A percentile compares a stretch with the other conserved stretches of the same genome.
Conservation (phyloP, 2,888 invertebrate genomes). For the Dolichopus griseipennis region DNA sequence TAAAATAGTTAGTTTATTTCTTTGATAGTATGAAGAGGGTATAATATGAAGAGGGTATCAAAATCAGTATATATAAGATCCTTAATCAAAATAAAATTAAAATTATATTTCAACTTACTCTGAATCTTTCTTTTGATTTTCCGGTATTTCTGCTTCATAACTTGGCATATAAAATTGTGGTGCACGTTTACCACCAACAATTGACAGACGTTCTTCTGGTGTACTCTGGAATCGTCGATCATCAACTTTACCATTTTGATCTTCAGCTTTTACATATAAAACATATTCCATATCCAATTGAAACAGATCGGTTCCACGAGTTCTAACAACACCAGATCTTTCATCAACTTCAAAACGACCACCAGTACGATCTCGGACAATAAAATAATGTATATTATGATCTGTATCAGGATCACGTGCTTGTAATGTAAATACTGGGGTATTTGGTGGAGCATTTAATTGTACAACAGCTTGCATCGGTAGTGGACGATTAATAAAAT, state of each 20-base stretch:
- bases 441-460: constrained; percentile 88
- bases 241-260: constrained; percentile 86
- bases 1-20: background rate
- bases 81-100: no score
- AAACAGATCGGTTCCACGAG: constrained; percentile 82
- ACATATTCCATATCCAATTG: constrained; percentile 95
- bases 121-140: constrained; percentile 93
- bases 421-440: constrained; percentile 93
- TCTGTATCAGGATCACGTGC: constrained; percentile 95
- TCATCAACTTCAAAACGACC: constrained; percentile 78
- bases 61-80: no score
- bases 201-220: constrained; percentile 82
- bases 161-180: constrained; percentile 96
- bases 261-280: constrained; percentile 90
- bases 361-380: constrained; percentile 81
- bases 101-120: constrained; percentile 79
- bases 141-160: constrained; percentile 92
- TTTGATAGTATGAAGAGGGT: constrained; percentile 10
- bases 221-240: constrained; percentile 84
- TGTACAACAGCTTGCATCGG: constrained; percentile 98
- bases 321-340: constrained; percentile 84
- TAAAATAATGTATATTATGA: constrained; percentile 92
- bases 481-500: constrained; percentile 92
- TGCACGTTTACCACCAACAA: constrained; percentile 93
- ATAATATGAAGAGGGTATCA: no score